phyloP scores from a whole-genome alignment of 2,888 invertebrate genomes.

The Helicoverpa assulta region DNA sequence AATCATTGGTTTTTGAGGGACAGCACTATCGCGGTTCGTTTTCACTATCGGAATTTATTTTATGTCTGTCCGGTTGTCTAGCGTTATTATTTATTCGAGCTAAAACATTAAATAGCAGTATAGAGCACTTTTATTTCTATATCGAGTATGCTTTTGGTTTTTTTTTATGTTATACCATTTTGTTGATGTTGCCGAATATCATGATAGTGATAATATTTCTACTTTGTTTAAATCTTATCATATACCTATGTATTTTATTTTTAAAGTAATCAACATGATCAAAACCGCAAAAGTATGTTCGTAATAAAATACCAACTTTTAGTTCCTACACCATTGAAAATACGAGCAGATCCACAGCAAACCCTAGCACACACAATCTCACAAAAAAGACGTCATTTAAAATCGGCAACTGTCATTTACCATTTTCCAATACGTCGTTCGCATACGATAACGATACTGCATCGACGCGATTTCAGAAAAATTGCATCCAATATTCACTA shows the following conservation, averaged over 20 bases:
- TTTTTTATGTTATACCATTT: too few species aligned
- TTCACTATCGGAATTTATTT: neutral
- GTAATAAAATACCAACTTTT: neutral
- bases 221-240: too few species aligned
- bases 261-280: too few species aligned
- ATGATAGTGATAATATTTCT: too few species aligned
- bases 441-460: constrained; percentile 48
- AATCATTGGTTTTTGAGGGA: constrained; percentile 47
- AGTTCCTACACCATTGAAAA: neutral
- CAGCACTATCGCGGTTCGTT: constrained; percentile 23
- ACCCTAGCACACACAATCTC: constrained; percentile 8
- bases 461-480: constrained; percentile 54
- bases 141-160: too few species aligned
- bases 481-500: constrained; percentile 40
- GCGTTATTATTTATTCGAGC: neutral
- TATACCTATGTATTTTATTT: too few species aligned
- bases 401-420: constrained; percentile 53
- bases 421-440: constrained; percentile 50
- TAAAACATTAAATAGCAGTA: too few species aligned
- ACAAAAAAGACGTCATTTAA: constrained; percentile 39
- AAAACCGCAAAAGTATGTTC: too few species aligned
- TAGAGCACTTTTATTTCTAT: too few species aligned
- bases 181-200: too few species aligned
- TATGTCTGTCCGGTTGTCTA: constrained; percentile 3
- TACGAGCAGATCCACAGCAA: constrained; percentile 13